A percentile compares a stretch with the other conserved stretches of the same genome.
Evolutionary conservation across 2,113 vertebrate genomes (phyloP).

Genomic region (Caretta caretta): DNA sequence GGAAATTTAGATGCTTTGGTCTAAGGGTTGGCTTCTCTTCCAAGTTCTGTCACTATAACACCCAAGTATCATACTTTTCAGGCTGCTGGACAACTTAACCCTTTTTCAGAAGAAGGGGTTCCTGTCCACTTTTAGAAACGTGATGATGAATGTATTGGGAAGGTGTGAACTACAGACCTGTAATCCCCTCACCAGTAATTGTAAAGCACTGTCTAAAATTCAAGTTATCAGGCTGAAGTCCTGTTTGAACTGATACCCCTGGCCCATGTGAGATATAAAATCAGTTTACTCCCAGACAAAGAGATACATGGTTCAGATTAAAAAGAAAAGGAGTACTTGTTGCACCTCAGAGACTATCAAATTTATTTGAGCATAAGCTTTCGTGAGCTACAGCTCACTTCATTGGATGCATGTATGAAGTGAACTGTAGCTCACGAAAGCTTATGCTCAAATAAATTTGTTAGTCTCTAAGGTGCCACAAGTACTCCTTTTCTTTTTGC

Average conservation of each 20-base stretch:
- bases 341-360: no score
- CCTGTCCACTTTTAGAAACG: neutral
- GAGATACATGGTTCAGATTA: neutral
- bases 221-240: neutral
- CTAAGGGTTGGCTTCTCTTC: neutral
- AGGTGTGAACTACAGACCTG: neutral
- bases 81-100: neutral
- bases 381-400: no score
- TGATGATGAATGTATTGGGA: neutral
- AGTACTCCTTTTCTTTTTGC: no score
- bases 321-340: no score
- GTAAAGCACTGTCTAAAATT: neutral
- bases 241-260: neutral
- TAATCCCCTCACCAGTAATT: no score
- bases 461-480: no score
- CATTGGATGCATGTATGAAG: no score
- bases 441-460: no score
- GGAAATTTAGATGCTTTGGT: neutral
- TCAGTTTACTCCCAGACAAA: neutral
- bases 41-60: neutral
- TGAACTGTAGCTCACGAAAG: no score
- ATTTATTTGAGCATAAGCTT: no score
- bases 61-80: neutral
- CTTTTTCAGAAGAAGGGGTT: neutral
- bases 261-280: neutral